Base-by-base conservation (phyloP, 2,113 vertebrate genomes). In the Mirounga angustirostris region DNA sequence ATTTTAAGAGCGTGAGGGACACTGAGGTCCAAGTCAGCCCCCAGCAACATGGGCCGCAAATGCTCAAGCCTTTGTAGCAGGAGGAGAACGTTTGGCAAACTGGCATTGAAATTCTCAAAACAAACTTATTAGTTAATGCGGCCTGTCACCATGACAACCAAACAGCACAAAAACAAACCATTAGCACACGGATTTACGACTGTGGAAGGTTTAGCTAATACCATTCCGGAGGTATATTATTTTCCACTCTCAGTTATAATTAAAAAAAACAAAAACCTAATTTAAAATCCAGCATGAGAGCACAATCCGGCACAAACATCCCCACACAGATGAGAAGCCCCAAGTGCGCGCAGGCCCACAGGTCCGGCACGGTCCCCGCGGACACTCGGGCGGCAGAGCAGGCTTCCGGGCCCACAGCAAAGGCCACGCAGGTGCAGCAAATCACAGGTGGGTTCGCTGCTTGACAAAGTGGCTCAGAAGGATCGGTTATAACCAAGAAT, bases 101-200 rank as follows among this genome's bases (percentile, higher is more conserved):
- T 2, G 2, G 61, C 1, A 40, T 56, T 97, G 81, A 95, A 97
- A 97, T 97, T 87, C 98, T 93, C 97, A 97, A 97, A 98, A 98
- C 97, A 98, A 98, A 98, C 97, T 88, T 95, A 91, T 97, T 86
- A 97, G 98, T 97, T 96, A 93, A 89, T 52, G 96, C 40, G 0
- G 97, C 78, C 96, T 40, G 84, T 98, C 84, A 19, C 98, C 96
- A 98, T 98, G 97, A 92, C 98, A 97, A 98, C 99, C 97, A 98
- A 98, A 97, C 97, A 98, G 97, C 94, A 89, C 85, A 65, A 88
- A 98, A 97, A 61, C 98, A 98, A 98, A 95, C 94, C 96, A 73
- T 95, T 76, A 95, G 97, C 90, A 63, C 97, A 73, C 87, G 79
- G 97, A 97, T 96, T 97, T 97, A 97, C 98, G 96, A 81, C 91